Evolutionary conservation across 2,113 vertebrate species (phyloP).

Genomic region (Chroicocephalus ridibundus): DNA sequence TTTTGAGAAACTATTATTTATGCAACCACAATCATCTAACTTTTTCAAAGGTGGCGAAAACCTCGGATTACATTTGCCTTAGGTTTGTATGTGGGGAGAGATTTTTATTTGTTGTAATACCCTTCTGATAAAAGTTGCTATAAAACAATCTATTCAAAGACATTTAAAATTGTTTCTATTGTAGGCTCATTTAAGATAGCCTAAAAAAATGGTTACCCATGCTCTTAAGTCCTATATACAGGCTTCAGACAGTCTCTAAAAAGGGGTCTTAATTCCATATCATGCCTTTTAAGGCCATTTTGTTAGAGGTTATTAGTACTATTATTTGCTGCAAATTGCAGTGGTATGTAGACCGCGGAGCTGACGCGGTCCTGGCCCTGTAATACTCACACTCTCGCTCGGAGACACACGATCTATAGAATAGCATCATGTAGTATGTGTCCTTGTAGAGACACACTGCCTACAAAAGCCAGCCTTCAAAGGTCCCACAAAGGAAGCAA

Average conservation of each 20-base stretch:
- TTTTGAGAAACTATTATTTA: not conserved
- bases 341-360: not conserved
- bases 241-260: not conserved
- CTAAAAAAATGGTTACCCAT: not conserved
- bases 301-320: not conserved
- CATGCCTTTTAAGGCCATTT: not conserved
- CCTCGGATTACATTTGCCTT: not conserved
- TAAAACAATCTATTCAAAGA: not conserved
- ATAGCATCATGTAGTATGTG: not conserved
- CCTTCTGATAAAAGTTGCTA: not conserved
- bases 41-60: not conserved
- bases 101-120: not conserved
- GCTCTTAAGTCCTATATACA: not conserved
- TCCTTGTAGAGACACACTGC: not conserved
- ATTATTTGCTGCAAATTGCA: not conserved
- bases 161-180: not conserved
- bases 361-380: not conserved
- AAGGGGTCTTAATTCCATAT: not conserved
- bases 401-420: not conserved
- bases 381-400: not conserved
- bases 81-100: not conserved
- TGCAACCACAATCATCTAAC: not conserved
- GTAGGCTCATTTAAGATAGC: not conserved
- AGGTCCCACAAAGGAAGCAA: not conserved
- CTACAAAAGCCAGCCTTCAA: not conserved